phyloP scores from a whole-genome alignment of 2,113 vertebrate genomes.

The Tragelaphus buxtoni region DNA sequence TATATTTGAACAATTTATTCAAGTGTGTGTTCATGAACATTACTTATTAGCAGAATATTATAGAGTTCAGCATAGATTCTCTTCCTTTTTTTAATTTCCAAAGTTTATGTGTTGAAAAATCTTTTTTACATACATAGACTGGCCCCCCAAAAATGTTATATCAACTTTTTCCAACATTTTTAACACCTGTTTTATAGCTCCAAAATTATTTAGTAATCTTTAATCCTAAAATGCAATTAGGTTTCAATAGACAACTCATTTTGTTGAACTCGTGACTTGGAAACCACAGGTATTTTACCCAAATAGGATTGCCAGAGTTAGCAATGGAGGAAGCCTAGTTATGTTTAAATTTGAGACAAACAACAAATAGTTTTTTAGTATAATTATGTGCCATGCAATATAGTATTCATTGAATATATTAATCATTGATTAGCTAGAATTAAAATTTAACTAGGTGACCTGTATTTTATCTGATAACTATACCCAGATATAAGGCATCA shows the following conservation, averaged over 20 bases:
- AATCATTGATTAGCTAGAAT: not conserved
- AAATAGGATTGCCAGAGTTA: not conserved
- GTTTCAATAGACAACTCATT: not conserved
- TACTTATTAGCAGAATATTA: not conserved
- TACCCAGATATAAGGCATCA: not conserved
- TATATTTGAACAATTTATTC: not conserved
- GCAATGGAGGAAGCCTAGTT: not conserved
- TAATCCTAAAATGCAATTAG: not conserved
- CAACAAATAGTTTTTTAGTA: not conserved
- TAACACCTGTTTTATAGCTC: not conserved
- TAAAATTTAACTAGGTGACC: not conserved
- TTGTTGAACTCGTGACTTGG: not conserved
- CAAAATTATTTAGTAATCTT: not conserved
- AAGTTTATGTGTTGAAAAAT: not conserved
- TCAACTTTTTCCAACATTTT: not conserved
- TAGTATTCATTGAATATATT: not conserved
- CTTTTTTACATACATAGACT: not conserved
- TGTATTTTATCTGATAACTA: not conserved
- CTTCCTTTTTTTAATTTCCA: not conserved
- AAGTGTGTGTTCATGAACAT: not conserved
- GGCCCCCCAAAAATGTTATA: not conserved
- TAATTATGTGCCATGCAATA: not conserved
- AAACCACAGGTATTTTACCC: not conserved
- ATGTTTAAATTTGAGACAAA: slow-evolving; percentile 17
- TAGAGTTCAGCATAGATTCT: not conserved